Evolutionary conservation across 2,888 invertebrate genomes (phyloP), one percentile per base, ranked within the genome.

Genomic region (Acleris emargana): DNA sequence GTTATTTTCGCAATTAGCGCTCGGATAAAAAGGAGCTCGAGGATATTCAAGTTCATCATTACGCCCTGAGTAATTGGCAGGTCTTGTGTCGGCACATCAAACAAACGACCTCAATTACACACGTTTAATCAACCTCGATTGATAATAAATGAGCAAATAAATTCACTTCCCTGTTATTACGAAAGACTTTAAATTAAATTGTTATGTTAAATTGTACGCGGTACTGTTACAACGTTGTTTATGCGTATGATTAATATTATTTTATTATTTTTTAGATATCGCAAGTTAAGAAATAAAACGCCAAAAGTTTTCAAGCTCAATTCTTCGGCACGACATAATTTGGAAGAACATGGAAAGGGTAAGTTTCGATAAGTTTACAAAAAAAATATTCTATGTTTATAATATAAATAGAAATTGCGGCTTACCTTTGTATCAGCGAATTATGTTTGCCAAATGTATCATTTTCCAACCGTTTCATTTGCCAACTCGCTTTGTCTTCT

Each of bases 11-110:
- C 82, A 85, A 87, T 86, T 84, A 85, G 79, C 69, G 76, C 81
- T 74, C 70, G 51, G 51, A 17, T 78, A 81, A 82, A 81, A 79
- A 79, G 76, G 77, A 80, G 74, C 73, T 73, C 69, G 75, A 79
- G 78, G 76, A 80, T 83, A 83, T 84, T 81, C 75, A 74, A 76
- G 78, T 83, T 81, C 82, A 78, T 84, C 85, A 82, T 82, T 81
- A 79, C 72, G 77, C 73, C 75, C 77, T 74, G 75, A 72, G 75
- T 83, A 86, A 86, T 86, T 82, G 81, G 77, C 77, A 76, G 76
- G 78, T 78, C 78, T 76, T 72, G 74, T 75, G 72, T 69, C 73
- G 68, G 73, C n/a, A 83, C 80, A 81, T 84, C 82, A 84, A 84
- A 84, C 79, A 79, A 74, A 76, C 72, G 72, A 72, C 69, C 74